phyloP scores from a whole-genome alignment of 1,140 invertebrate species.

The Mesaphorura yosii region DNA sequence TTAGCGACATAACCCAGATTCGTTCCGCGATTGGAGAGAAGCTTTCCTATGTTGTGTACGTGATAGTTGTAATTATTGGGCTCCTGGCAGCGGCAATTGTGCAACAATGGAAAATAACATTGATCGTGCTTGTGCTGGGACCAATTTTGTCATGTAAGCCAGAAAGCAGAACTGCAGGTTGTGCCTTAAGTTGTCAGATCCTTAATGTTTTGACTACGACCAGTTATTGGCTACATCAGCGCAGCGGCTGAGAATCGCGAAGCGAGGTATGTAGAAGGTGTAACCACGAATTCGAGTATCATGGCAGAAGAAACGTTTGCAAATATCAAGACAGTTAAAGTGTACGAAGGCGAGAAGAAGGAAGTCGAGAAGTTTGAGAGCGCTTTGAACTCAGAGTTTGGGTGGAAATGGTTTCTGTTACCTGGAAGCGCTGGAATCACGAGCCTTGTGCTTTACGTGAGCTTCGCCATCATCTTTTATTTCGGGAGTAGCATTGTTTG shows the following conservation, averaged over 20 bases:
- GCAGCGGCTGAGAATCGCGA: not conserved
- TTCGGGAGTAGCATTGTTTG: not conserved
- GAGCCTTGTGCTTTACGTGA: not conserved
- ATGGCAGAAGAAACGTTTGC: constrained; percentile 2
- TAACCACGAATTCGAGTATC: not conserved
- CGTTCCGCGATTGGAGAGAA: constrained; percentile 5
- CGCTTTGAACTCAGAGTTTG: not conserved
- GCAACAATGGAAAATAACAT: not conserved
- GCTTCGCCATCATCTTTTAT: not conserved
- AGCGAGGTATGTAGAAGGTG: not conserved
- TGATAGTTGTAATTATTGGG: not conserved
- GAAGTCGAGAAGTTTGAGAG: not conserved
- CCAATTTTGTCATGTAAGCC: too few relatives aligned
- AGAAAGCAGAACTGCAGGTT: too few relatives aligned
- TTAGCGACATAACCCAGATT: not conserved
- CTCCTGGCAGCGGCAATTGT: not conserved
- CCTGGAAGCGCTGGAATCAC: too few relatives aligned
- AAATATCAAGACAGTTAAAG: constrained; percentile 16
- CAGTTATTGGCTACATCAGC: not conserved
- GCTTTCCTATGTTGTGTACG: not conserved
- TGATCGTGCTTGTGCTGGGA: too few relatives aligned
- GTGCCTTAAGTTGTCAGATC: too few relatives aligned
- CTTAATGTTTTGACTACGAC: too few relatives aligned
- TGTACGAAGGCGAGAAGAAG: constrained; percentile 1
- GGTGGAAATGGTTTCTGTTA: too few relatives aligned